phyloP scores from a whole-genome alignment of 2,797 vertebrate genomes.

The Aselliscus stoliczkanus region DNA sequence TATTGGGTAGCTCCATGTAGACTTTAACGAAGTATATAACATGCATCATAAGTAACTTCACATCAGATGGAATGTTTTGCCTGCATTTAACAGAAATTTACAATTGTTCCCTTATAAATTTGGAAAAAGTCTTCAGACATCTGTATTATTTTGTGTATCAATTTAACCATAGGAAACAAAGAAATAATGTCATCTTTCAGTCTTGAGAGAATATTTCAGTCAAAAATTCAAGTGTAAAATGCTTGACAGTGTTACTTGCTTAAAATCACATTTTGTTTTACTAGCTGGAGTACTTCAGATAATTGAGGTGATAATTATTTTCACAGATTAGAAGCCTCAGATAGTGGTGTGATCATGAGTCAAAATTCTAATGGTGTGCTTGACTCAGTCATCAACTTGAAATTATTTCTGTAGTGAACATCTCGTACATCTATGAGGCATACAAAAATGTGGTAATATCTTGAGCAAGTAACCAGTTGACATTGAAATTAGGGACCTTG shows the following conservation, averaged over 20 bases:
- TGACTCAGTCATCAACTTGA: not conserved
- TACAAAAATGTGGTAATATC: not conserved
- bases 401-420: not conserved
- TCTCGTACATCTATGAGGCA: not conserved
- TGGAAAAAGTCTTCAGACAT: not conserved
- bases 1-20: accelerated
- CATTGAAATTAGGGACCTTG: not conserved
- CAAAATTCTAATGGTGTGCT: not conserved
- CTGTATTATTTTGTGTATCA: not conserved
- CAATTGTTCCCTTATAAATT: not conserved
- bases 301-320: not conserved
- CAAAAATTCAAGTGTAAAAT: not conserved
- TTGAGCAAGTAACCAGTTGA: not conserved
- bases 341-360: not conserved
- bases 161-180: not conserved
- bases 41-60: not conserved
- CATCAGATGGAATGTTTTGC: not conserved
- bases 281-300: not conserved
- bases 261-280: not conserved
- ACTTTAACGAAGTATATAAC: not conserved
- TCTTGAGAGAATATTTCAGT: not conserved
- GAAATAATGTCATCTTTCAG: not conserved
- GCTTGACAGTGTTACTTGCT: not conserved
- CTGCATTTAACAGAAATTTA: not conserved
- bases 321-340: not conserved